Evolutionary conservation across 37 sponge, comb jelly and placozoan species (phyloP).

Genomic region (Diacarnus erythraeanus): DNA sequence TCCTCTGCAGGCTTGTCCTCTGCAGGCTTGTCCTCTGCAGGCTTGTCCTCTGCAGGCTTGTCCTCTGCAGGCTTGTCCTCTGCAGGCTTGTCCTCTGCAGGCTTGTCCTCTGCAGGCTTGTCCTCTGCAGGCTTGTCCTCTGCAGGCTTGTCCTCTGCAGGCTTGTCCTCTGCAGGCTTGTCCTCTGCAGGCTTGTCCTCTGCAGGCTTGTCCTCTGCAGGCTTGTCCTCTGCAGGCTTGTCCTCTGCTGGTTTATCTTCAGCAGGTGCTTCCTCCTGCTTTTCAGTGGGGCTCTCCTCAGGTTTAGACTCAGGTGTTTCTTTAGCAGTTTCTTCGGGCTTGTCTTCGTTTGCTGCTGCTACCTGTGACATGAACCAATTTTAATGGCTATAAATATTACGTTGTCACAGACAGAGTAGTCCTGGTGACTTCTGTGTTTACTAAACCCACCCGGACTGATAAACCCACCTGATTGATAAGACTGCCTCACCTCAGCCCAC

Average conservation of each 20-base stretch:
- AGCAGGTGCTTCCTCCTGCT: conserved; percentile 5
- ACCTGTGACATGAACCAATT: too few relatives aligned
- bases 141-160: neutral
- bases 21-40: conserved; percentile 7
- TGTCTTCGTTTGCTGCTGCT: too few relatives aligned
- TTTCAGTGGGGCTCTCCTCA: conserved; percentile 17
- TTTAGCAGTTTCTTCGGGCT: too few relatives aligned
- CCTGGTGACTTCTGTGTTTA: too few relatives aligned
- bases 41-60: neutral
- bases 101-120: neutral
- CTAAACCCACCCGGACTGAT: too few relatives aligned
- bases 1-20: conserved; percentile 2
- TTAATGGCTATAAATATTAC: too few relatives aligned
- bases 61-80: neutral
- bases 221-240: neutral
- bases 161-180: conserved; percentile 2
- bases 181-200: conserved; percentile 6
- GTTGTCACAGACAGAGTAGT: too few relatives aligned
- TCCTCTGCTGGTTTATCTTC: conserved; percentile 13
- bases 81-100: neutral
- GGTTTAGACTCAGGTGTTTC: neutral
- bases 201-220: conserved; percentile 3
- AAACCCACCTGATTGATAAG: too few relatives aligned
- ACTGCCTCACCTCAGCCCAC: too few relatives aligned
- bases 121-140: neutral